Evolutionary conservation across 2,113 vertebrate species (phyloP).

Genomic region (Chitala chitala): DNA sequence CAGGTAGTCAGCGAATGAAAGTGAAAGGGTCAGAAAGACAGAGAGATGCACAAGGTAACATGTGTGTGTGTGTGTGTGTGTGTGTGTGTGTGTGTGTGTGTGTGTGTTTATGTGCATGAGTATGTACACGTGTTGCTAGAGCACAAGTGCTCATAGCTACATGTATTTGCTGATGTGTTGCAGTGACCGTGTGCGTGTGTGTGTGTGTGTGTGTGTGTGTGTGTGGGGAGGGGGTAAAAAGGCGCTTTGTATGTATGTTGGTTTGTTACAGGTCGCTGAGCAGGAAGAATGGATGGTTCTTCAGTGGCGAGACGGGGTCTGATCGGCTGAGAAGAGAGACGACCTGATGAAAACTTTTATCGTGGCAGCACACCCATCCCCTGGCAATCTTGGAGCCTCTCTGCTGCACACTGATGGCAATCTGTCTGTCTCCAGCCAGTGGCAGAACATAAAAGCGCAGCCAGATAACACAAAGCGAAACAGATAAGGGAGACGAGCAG

Average conservation of each 20-base stretch:
- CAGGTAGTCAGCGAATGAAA: background rate
- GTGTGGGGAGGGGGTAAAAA: background rate
- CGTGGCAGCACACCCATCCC: slow-evolving; percentile 46
- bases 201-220: background rate
- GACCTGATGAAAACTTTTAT: slow-evolving; percentile 46
- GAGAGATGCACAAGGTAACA: too few relatives aligned
- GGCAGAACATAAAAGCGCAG: slow-evolving; percentile 19
- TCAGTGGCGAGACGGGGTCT: slow-evolving; percentile 19
- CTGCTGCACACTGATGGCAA: slow-evolving; percentile 47
- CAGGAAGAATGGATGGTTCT: slow-evolving; percentile 32
- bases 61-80: background rate
- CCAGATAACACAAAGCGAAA: slow-evolving; percentile 30
- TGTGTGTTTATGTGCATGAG: slow-evolving; percentile 8
- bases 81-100: slow-evolving; percentile 14
- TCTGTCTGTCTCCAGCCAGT: slow-evolving; percentile 48
- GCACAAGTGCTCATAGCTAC: too few relatives aligned
- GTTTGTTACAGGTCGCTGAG: slow-evolving; percentile 59
- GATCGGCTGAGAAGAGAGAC: slow-evolving; percentile 11
- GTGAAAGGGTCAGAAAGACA: background rate
- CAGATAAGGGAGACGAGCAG: slow-evolving; percentile 20
- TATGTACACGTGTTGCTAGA: too few relatives aligned
- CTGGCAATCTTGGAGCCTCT: slow-evolving; percentile 42
- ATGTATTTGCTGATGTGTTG: background rate
- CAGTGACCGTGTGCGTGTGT: background rate
- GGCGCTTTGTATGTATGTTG: slow-evolving; percentile 44